phyloP scores from a whole-genome alignment of 2,113 vertebrate species.

The Laterallus jamaicensis region DNA sequence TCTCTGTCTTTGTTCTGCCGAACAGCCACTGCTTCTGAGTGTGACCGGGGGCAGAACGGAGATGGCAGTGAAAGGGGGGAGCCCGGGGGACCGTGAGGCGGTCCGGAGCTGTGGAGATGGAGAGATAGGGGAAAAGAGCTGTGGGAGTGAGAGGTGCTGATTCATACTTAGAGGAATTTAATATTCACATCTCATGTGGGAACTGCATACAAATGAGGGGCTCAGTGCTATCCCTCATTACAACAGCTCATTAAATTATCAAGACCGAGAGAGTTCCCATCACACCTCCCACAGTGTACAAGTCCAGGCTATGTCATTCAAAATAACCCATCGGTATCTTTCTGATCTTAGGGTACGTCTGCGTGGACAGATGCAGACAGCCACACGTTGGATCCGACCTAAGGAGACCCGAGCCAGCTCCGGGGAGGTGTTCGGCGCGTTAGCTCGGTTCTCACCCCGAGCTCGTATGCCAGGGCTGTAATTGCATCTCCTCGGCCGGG shows the following conservation, averaged over 20 bases:
- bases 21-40: not conserved
- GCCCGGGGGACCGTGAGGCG: not conserved
- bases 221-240: constrained; percentile 51
- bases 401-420: not conserved
- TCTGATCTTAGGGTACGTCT: not conserved
- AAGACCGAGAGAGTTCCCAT: constrained; percentile 48
- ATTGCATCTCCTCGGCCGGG: not conserved
- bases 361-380: not conserved
- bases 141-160: constrained; percentile 63
- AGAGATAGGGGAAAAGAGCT: not conserved
- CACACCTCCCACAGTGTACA: constrained; percentile 47
- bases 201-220: constrained; percentile 61
- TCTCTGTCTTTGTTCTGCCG: not conserved
- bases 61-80: not conserved
- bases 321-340: not conserved
- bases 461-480: rapidly evolving
- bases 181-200: constrained; percentile 56
- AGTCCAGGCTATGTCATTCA: constrained; percentile 23
- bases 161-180: constrained; percentile 60
- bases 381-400: not conserved
- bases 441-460: not conserved
- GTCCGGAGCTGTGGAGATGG: not conserved
- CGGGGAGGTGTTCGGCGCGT: rapidly evolving
- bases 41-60: not conserved
- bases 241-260: constrained; percentile 62